Evolutionary conservation across 1,140 invertebrate species (phyloP), one percentile per base, ranked within the genome.

Genomic region (Calephelis virginiensis): DNA sequence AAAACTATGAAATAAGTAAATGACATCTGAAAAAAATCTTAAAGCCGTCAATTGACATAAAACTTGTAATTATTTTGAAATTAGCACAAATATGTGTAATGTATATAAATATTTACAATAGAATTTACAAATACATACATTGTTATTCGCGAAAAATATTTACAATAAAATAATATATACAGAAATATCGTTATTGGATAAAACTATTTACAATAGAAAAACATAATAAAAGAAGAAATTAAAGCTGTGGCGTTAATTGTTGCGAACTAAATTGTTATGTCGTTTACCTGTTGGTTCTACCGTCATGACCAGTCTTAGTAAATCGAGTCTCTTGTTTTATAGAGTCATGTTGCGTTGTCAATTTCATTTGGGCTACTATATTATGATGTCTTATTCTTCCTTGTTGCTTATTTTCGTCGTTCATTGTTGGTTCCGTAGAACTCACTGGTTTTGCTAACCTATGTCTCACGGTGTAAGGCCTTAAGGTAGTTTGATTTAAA

Each of bases 231-330:
- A 9, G 28, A 53, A 28, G 17, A 28, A 53, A 28, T 28, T 17
- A 37, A 66, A 66, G 8, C 12, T 67, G 45, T 43, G 45, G 46
- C 28, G 49, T 68, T 65, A 70, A 14, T 66, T 64, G 37, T 53
- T 40, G 17, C 40, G 38, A 8, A 38, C 37, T 50, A 10, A 17
- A 64, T 40, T 13, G 7, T 43, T 43, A 66, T 60, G 40, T 70
- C 71, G 62, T 68, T 89, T 91, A 92, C 91, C 91, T 92, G 90
- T 92, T 92, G 50, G 85, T 89, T 76, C 82, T 91, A 81, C 88
- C 89, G 75, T 92, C 90, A 83, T 92, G 87, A 78, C 81, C 85
- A 78, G 82, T 90, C 75, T 91, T 90, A 74, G 89, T 86, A 66
- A 81, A 80, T 67, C 91, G 85, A 81, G 90, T 83, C 82, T 91